phyloP scores from a whole-genome alignment of 2,113 vertebrate species.

The Oxyura jamaicensis region DNA sequence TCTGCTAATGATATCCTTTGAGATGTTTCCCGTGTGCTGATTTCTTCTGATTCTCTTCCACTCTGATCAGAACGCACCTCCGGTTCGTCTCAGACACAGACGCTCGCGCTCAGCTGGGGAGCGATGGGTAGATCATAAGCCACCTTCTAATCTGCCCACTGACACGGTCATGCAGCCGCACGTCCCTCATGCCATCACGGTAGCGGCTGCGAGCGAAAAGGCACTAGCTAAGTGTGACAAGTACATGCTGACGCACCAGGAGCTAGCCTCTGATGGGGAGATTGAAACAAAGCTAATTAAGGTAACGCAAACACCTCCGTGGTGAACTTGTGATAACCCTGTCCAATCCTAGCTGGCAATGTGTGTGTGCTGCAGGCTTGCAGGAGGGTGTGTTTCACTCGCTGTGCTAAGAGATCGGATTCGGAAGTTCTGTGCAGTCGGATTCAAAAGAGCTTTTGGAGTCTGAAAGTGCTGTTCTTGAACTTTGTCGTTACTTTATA shows the following conservation, averaged over 20 bases:
- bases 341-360: background rate
- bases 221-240: slow-evolving; percentile 92
- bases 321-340: background rate
- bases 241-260: slow-evolving; percentile 97
- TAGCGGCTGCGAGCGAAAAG: slow-evolving; percentile 86
- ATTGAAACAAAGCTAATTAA: slow-evolving; percentile 94
- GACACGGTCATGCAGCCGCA: slow-evolving; percentile 93
- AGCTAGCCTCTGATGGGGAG: slow-evolving; percentile 94
- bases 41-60: slow-evolving; percentile 66
- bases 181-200: slow-evolving; percentile 89
- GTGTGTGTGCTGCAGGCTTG: background rate
- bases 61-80: slow-evolving; percentile 79
- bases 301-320: slow-evolving; percentile 71
- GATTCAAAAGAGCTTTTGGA: background rate
- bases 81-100: slow-evolving; percentile 82
- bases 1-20: background rate
- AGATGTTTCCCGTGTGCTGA: slow-evolving; percentile 42
- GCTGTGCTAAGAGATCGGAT: accelerated
- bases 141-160: slow-evolving; percentile 84
- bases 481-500: background rate
- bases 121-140: slow-evolving; percentile 96
- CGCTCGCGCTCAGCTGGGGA: slow-evolving; percentile 91
- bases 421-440: background rate
- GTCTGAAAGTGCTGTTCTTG: background rate
- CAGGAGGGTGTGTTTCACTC: accelerated